A percentile compares a stretch with the other conserved stretches of the same genome.
Conservation (phyloP, 2,113 vertebrate genomes). For the Antechinus flavipes region DNA sequence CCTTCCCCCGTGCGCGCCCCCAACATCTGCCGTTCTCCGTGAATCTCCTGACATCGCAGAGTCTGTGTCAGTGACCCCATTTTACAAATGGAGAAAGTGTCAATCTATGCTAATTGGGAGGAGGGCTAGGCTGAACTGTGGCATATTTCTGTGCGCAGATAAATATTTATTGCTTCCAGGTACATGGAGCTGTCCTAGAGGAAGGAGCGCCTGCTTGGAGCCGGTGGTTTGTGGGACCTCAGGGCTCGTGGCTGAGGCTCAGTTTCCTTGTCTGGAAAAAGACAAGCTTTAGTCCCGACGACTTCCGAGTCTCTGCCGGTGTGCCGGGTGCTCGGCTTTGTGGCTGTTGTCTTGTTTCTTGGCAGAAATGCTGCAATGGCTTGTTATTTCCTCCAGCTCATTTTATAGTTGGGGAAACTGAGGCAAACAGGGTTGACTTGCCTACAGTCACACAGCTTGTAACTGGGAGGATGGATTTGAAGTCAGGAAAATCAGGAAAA, state of each 20-base stretch:
- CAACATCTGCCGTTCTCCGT: neutral
- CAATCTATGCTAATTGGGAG: neutral
- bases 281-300: neutral
- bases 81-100: neutral
- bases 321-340: neutral
- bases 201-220: neutral
- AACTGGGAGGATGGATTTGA: neutral
- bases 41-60: neutral
- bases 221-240: neutral
- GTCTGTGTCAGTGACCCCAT: neutral
- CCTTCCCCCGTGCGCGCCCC: neutral
- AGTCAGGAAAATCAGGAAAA: neutral
- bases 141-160: neutral
- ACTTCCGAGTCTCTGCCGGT: neutral
- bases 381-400: neutral
- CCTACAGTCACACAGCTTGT: neutral
- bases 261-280: neutral
- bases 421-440: neutral
- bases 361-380: neutral
- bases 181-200: neutral
- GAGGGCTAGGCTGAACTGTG: neutral
- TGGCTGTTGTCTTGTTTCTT: neutral
- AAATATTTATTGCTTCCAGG: neutral
- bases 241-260: neutral
- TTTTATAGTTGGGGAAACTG: neutral